Conservation (phyloP, 2,113 vertebrate genomes). For the Anser brachyrhynchus region DNA sequence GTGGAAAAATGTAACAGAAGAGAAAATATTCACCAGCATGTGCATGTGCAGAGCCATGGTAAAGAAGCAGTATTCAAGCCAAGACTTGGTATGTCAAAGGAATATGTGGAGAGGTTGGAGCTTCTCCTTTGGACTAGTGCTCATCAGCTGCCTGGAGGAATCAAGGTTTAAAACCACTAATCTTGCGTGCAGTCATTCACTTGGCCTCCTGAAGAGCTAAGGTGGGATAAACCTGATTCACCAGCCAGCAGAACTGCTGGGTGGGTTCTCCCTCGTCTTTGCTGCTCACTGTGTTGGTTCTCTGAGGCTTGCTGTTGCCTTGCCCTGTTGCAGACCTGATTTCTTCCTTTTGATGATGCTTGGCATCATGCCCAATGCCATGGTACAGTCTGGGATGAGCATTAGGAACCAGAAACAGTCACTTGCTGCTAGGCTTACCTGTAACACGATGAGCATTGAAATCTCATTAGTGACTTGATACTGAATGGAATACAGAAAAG, state of each 20-base stretch:
- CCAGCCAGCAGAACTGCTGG: background rate
- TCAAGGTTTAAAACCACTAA: background rate
- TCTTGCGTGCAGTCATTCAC: background rate
- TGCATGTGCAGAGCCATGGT: background rate
- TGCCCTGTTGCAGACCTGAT: background rate
- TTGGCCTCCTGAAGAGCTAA: background rate
- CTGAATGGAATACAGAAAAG: background rate
- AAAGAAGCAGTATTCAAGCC: background rate
- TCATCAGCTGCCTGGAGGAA: background rate
- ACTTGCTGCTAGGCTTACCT: background rate
- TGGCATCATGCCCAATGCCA: accelerated
- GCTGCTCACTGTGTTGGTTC: background rate
- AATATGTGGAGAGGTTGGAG: background rate
- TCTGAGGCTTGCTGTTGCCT: background rate
- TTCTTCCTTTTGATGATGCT: background rate
- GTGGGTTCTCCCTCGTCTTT: background rate
- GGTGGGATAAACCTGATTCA: background rate
- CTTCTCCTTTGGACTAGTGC: background rate
- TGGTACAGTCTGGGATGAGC: background rate
- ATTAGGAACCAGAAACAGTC: background rate
- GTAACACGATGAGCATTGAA: background rate
- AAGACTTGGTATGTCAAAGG: background rate
- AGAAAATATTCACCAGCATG: background rate
- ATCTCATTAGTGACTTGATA: background rate
- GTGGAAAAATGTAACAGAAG: background rate